Evolutionary conservation across 2,113 vertebrate genomes (phyloP), one percentile per base, ranked within the genome.

Genomic region (Cathartes aura): DNA sequence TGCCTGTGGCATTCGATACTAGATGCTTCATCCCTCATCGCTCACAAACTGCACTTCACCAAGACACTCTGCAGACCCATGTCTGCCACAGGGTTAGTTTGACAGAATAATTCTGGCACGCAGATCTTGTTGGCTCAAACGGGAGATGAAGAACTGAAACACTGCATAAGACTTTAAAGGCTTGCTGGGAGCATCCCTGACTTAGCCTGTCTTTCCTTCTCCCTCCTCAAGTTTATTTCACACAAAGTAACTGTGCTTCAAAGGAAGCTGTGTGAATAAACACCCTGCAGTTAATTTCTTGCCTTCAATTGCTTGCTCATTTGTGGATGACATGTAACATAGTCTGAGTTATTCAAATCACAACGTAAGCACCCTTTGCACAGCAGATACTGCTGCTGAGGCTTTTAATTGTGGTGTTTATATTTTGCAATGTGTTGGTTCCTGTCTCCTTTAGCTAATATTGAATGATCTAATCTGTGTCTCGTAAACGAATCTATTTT

Each of bases 381-480:
- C 84, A 59, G 85, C 60, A 92, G 91, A 82, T 62, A 52, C 87
- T 89, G 72, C 80, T 88, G 47, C 83, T 72, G 70, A 93, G 87
- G 73, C 95, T 96, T 97, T 97, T 89, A 90, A 94, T 93, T 84
- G 47, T 80, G 82, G 53, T 96, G 87, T 98, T 97, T 95, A 68
- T 92, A 67, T 95, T 95, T 97, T 92, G 88, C 82, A 83, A 63
- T 87, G 58, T 92, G 92, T 92, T 87, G 74, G 66, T 73, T 88
- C 87, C 96, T 97, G 95, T 97, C 93, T 96, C 83, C 96, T 97
- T 96, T 83, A 96, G 96, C 89, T 95, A 93, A 95, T 96, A 91
- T 74, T 96, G 97, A 97, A 90, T 95, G 94, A 97, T 97, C 96
- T 97, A 97, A 97, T 97, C 97, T 91, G 89, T 94, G 94, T 97